Conservation (phyloP, 2,797 vertebrate species). For the Petrocephalus sullivani region DNA sequence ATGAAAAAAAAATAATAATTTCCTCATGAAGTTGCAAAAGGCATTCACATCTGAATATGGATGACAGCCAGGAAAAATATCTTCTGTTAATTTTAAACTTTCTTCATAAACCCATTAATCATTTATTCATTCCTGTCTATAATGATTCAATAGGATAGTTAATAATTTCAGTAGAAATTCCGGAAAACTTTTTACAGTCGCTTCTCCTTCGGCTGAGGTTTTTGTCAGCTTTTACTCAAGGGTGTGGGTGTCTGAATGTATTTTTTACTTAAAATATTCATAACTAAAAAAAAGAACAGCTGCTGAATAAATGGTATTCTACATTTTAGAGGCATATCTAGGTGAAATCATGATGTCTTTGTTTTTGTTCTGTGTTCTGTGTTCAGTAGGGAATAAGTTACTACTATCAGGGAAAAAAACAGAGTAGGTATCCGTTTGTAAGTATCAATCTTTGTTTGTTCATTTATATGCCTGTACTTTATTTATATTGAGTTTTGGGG, state of each 20-base stretch:
- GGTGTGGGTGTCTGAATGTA: constrained; percentile 42
- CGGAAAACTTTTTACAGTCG: constrained; percentile 54
- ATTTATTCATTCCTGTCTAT: neutral
- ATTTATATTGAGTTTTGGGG: constrained; percentile 54
- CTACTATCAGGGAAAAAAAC: constrained; percentile 33
- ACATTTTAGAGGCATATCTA: constrained; percentile 62
- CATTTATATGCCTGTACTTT: constrained; percentile 65
- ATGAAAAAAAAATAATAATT: constrained; percentile 46
- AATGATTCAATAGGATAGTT: constrained; percentile 32
- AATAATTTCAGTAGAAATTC: constrained; percentile 47
- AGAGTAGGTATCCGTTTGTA: constrained; percentile 59
- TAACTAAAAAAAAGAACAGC: constrained; percentile 45
- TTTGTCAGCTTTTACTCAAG: constrained; percentile 44
- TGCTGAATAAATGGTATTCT: constrained; percentile 69
- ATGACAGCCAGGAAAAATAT: neutral
- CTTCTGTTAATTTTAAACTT: neutral
- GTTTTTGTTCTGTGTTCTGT: constrained; percentile 45
- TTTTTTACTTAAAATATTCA: constrained; percentile 66
- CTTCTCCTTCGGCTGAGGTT: constrained; percentile 45
- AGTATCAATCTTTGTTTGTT: constrained; percentile 68
- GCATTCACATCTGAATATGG: constrained; percentile 20
- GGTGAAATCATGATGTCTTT: constrained; percentile 62
- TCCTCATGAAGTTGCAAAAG: constrained; percentile 48
- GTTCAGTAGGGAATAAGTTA: constrained; percentile 41
- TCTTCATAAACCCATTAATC: neutral